A percentile compares a stretch with the other conserved stretches of the same genome.
These are phyloP conservation scores for Diachasmimorpha longicaudata DNA, from an alignment of 1,140 invertebrate genomes.

Conservation along the genomic window DNA sequence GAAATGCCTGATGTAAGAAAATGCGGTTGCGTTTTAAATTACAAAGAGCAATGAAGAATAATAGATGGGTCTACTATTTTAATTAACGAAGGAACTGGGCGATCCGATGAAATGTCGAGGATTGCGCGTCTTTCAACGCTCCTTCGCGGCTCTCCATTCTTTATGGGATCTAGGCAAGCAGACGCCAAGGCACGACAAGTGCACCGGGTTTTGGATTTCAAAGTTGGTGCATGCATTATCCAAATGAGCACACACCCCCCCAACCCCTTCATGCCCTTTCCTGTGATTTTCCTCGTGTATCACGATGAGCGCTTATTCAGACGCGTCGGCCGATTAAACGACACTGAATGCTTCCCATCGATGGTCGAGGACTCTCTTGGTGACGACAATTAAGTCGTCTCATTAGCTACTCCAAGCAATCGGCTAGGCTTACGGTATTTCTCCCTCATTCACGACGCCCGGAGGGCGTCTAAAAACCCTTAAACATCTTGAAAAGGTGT, in stretches of 20 bases:
- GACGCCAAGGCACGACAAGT: neutral
- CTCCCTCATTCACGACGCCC: neutral
- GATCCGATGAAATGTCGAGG: neutral
- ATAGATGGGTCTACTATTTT: neutral
- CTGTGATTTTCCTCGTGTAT: neutral
- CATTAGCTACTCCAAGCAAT: conserved; percentile 35
- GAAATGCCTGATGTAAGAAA: neutral
- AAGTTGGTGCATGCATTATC: conserved; percentile 35
- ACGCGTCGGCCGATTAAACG: conserved; percentile 27
- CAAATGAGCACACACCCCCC: conserved; percentile 16
- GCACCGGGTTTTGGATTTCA: neutral
- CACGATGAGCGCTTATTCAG: neutral
- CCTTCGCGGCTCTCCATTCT: too few relatives aligned
- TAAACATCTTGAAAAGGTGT: conserved; percentile 8
- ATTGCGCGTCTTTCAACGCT: too few relatives aligned
- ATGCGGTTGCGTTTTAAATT: neutral
- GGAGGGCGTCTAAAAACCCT: neutral
- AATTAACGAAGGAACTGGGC: neutral
- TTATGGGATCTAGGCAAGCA: neutral
- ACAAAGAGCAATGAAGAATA: neutral
- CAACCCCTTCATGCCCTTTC: too few relatives aligned
- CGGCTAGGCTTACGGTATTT: conserved; percentile 16
- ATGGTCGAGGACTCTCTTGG: neutral
- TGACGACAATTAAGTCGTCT: conserved; percentile 20
- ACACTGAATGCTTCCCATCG: neutral